Evolutionary conservation across 2,797 vertebrate genomes (phyloP).

Genomic region (Spinibarbus caldwelli): DNA sequence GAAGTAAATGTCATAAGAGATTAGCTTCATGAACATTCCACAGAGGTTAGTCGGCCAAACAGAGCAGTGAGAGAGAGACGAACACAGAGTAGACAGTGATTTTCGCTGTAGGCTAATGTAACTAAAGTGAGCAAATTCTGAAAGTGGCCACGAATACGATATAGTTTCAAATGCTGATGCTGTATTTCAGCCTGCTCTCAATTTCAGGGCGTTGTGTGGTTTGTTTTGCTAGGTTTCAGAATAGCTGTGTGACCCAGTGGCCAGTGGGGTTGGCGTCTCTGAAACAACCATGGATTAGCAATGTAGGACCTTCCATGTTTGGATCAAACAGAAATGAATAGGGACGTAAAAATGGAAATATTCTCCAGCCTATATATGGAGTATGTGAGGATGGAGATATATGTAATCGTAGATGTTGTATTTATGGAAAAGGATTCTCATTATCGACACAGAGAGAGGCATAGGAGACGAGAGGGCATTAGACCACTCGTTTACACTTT

Average conservation of each 20-base stretch:
- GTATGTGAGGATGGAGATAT: conserved; percentile 38
- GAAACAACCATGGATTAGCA: conserved; percentile 8
- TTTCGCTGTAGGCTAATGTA: conserved; percentile 10
- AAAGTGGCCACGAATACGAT: neutral
- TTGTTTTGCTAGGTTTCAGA: conserved; percentile 15
- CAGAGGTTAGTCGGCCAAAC: conserved; percentile 70
- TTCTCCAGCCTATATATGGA: conserved; percentile 58
- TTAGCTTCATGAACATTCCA: conserved; percentile 71
- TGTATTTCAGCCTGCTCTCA: conserved; percentile 4
- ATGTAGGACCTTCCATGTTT: conserved; percentile 3
- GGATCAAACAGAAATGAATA: neutral
- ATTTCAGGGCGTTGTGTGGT: neutral
- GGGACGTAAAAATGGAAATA: conserved; percentile 41
- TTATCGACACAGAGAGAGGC: neutral
- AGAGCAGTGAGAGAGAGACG: neutral
- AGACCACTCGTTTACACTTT: conserved; percentile 60
- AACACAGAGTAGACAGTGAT: conserved; percentile 3
- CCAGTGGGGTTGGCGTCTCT: neutral
- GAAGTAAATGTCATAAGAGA: conserved; percentile 75
- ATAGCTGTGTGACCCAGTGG: conserved; percentile 7
- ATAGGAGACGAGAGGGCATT: conserved; percentile 62
- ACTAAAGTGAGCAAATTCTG: conserved; percentile 2
- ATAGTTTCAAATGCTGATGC: conserved; percentile 23
- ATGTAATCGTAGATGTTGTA: conserved; percentile 50
- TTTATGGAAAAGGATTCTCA: conserved; percentile 61